Conservation (phyloP, 2,888 invertebrate genomes). For the Camponotus fellah region DNA sequence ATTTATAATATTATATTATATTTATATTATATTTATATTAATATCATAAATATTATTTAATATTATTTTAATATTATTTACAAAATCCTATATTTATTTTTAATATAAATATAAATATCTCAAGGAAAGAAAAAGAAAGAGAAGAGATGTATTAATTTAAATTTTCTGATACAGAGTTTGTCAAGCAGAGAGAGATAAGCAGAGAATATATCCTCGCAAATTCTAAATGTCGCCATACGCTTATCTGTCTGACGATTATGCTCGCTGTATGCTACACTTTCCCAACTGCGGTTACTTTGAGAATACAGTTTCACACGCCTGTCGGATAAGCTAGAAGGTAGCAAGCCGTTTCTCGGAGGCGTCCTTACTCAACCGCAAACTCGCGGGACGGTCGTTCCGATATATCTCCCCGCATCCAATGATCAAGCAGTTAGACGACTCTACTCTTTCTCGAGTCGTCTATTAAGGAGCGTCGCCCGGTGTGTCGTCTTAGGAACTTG, state of each 20-base stretch:
- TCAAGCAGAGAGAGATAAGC: slow-evolving; percentile 16
- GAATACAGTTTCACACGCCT: slow-evolving; percentile 15
- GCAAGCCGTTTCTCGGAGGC: background rate
- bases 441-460: slow-evolving; percentile 48
- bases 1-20: no score
- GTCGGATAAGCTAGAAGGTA: slow-evolving; percentile 29
- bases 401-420: slow-evolving; percentile 32
- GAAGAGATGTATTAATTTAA: background rate
- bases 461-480: slow-evolving; percentile 36
- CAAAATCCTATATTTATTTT: background rate
- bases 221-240: slow-evolving; percentile 27
- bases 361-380: slow-evolving; percentile 36
- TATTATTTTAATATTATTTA: background rate
- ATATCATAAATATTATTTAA: no score
- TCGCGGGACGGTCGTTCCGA: slow-evolving; percentile 4
- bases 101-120: background rate
- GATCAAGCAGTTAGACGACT: slow-evolving; percentile 53
- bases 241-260: slow-evolving; percentile 33
- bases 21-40: no score
- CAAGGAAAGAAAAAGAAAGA: background rate
- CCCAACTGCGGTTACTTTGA: slow-evolving; percentile 29
- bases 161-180: background rate
- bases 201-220: background rate
- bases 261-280: slow-evolving; percentile 13
- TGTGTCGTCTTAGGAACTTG: slow-evolving; percentile 45